Base-by-base conservation (phyloP, 2,888 invertebrate species). In the Salticus scenicus region DNA sequence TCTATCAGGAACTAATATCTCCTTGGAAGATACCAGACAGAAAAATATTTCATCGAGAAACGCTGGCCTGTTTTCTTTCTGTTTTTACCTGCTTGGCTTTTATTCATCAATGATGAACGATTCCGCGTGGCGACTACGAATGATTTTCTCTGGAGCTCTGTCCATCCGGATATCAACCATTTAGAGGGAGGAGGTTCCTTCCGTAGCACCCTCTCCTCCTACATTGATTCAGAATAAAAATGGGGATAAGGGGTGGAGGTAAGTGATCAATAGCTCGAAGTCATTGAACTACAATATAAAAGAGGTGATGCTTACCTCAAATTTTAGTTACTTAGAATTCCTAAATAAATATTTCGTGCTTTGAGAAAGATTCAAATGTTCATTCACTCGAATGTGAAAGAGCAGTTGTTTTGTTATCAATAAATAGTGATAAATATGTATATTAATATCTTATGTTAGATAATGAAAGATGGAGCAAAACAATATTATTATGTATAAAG, bases 181-280 rank as follows among this genome's bases (percentile, higher is more conserved):
- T 47, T 47, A 14, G 17, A 47, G 47, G 47, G 47, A n/a, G 47
- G 17, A 17, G 12, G 17, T 47, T 47, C 47, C 47, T 47, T n/a
- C 47, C 17, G 12, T 2, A 47, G 17, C 17, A 7, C 47, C 47
- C n/a, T 37, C 37, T 37, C 37, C 37, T 37, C 31, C 33, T 67
- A 14, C 69, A 81, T 81, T 57, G 81, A 81, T 81, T 81, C 70
- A 47, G 51, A 81, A 81, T 81, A 81, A 81, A 81, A 81, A 51
- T 33, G 67, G 57, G 70, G n/a, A 47, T 47, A 57, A 57, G 74
- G 42, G 37, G 33, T 71, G 31, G 64, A 28, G 42, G 28, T 20
- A 71, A 51, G 20, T 69, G 81, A 81, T 81, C 81, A 74, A 75
- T 74, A 81, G 80, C 73, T 80, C 80, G 81, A 81, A 81, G 81